A percentile compares a stretch with the other conserved stretches of the same genome.
Conservation (phyloP, 30 jellyfish, hydroid and myxozoan species). For the Rhopilema esculentum region DNA sequence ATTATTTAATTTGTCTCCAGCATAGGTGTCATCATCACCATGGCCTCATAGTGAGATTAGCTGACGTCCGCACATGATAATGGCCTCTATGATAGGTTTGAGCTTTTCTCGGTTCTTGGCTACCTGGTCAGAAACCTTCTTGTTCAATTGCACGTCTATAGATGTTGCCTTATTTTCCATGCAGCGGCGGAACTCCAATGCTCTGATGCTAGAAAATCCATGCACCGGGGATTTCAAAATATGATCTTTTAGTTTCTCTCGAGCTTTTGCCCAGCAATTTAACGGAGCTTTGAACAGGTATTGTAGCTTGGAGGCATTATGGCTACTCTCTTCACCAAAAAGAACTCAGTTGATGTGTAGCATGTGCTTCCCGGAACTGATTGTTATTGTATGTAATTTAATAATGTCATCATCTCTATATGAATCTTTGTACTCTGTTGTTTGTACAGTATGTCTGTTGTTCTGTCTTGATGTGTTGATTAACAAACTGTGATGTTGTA, state of each 20-base stretch:
- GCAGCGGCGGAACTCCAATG: too few species aligned
- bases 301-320: slow-evolving; percentile 26
- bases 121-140: background rate
- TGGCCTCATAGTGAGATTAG: slow-evolving; percentile 19
- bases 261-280: slow-evolving; percentile 20
- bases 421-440: too few species aligned
- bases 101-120: slow-evolving; percentile 12
- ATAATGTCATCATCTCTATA: too few species aligned
- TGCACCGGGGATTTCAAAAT: background rate
- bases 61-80: background rate
- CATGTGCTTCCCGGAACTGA: too few species aligned
- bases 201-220: background rate
- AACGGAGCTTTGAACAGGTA: slow-evolving; percentile 21
- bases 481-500: too few species aligned
- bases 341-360: slow-evolving; percentile 25
- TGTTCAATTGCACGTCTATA: background rate
- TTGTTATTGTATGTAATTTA: too few species aligned
- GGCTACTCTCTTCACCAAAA: slow-evolving; percentile 27
- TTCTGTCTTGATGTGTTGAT: too few species aligned
- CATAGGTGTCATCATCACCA: slow-evolving; percentile 4
- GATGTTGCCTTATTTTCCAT: slow-evolving; percentile 21
- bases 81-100: slow-evolving; percentile 14
- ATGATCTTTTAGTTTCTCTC: slow-evolving; percentile 8
- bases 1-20: background rate
- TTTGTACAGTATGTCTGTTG: too few species aligned